These are phyloP conservation scores for Antheraea assamensis DNA, from an alignment of 2,888 invertebrate species.

Conservation along the genomic window DNA sequence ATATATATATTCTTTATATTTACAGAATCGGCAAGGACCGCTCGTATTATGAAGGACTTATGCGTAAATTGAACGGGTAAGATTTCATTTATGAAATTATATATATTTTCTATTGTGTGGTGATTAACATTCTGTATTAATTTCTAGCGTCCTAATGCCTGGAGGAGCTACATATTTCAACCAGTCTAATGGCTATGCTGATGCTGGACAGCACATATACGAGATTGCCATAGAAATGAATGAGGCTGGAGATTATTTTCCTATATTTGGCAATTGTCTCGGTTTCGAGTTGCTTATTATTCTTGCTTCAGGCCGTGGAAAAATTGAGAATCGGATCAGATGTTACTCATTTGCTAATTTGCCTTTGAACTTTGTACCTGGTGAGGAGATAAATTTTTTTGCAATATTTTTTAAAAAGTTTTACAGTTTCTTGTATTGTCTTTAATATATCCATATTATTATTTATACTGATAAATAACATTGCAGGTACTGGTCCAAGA, in stretches of 20 bases:
- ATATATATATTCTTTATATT: not conserved
- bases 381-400: slow-evolving; percentile 61
- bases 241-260: slow-evolving; percentile 88
- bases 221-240: slow-evolving; percentile 87
- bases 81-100: slow-evolving; percentile 33
- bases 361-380: slow-evolving; percentile 85
- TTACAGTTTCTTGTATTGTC: no score
- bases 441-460: no score
- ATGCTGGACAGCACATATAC: slow-evolving; percentile 87
- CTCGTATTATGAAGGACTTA: slow-evolving; percentile 84
- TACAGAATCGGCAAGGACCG: slow-evolving; percentile 84
- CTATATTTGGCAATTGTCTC: slow-evolving; percentile 94
- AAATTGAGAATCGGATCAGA: slow-evolving; percentile 80
- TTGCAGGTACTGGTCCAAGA: no score
- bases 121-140: slow-evolving; percentile 1
- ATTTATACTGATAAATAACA: no score
- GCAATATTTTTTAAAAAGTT: no score
- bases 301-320: slow-evolving; percentile 75
- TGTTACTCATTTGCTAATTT: slow-evolving; percentile 85
- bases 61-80: slow-evolving; percentile 88
- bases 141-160: slow-evolving; percentile 88
- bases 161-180: slow-evolving; percentile 90
- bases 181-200: slow-evolving; percentile 86
- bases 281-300: slow-evolving; percentile 92
- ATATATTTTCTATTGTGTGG: not conserved